Conservation (phyloP, 2,888 invertebrate genomes). For the Microctonus brassicae region DNA sequence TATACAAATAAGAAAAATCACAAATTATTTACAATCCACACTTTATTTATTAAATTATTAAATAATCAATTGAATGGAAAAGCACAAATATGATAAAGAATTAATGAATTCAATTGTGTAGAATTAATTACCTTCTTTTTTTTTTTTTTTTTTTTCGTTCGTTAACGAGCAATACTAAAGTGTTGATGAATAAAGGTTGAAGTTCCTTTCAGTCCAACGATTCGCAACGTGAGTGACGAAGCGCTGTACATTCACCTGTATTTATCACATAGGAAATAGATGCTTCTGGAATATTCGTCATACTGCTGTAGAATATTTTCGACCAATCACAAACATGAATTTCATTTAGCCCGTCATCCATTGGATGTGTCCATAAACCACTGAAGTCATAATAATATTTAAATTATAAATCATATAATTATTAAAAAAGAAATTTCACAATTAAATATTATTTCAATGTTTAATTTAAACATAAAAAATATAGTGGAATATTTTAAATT, state of each 20-base stretch:
- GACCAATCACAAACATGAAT: conserved; percentile 48
- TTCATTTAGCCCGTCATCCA: too few relatives aligned
- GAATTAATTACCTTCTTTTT: conserved; percentile 10
- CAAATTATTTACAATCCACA: conserved; percentile 10
- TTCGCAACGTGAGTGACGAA: conserved; percentile 68
- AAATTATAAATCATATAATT: background rate
- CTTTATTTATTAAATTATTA: background rate
- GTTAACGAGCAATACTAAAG: conserved; percentile 19
- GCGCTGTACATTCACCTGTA: conserved; percentile 48
- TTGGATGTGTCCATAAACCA: conserved; percentile 27
- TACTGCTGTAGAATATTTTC: conserved; percentile 21
- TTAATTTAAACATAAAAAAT: background rate
- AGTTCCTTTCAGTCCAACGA: conserved; percentile 63
- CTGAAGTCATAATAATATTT: conserved; percentile 1
- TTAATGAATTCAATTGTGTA: background rate
- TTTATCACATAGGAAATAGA: conserved; percentile 55
- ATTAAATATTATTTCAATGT: background rate
- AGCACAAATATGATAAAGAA: background rate
- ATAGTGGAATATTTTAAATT: background rate
- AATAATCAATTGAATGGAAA: background rate
- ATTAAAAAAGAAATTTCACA: background rate
- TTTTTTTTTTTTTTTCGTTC: background rate
- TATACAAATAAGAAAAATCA: conserved; percentile 43
- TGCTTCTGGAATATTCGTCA: conserved; percentile 64
- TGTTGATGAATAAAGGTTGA: conserved; percentile 46